phyloP scores from a whole-genome alignment of 2,888 invertebrate species.

The Mellilla xanthometata region DNA sequence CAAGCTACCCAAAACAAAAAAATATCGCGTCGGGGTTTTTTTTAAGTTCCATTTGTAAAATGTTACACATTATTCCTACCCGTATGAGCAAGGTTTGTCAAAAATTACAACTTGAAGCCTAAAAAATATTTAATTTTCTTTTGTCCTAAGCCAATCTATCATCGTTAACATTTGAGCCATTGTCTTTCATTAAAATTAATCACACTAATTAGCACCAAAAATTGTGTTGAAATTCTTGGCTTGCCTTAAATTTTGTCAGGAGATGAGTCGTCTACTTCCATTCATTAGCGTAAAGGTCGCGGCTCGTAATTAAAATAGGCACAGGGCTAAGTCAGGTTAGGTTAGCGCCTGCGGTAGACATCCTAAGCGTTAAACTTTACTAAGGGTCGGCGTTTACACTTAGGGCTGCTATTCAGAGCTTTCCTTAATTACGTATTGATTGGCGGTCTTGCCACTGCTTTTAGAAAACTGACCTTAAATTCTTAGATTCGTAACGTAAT shows the following conservation, averaged over 20 bases:
- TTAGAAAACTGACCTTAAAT: too few relatives aligned
- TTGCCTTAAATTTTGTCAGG: constrained; percentile 4
- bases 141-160: background rate
- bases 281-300: constrained; percentile 18
- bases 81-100: too few relatives aligned
- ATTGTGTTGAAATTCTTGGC: background rate
- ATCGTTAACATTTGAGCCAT: constrained; percentile 6
- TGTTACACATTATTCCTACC: too few relatives aligned
- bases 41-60: too few relatives aligned
- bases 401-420: background rate
- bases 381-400: constrained; percentile 7
- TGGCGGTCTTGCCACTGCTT: too few relatives aligned
- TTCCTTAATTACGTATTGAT: too few relatives aligned
- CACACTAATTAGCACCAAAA: constrained; percentile 10
- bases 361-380: constrained; percentile 7
- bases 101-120: too few relatives aligned
- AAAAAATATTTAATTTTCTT: background rate
- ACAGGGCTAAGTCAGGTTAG: constrained; percentile 7
- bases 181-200: constrained; percentile 1
- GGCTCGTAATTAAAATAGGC: constrained; percentile 10
- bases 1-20: too few relatives aligned
- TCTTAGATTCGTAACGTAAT: too few relatives aligned
- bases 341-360: background rate
- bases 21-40: too few relatives aligned
- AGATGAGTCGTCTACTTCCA: constrained; percentile 13